phyloP scores from a whole-genome alignment of 2,888 invertebrate species.

The Macaria liturata region DNA sequence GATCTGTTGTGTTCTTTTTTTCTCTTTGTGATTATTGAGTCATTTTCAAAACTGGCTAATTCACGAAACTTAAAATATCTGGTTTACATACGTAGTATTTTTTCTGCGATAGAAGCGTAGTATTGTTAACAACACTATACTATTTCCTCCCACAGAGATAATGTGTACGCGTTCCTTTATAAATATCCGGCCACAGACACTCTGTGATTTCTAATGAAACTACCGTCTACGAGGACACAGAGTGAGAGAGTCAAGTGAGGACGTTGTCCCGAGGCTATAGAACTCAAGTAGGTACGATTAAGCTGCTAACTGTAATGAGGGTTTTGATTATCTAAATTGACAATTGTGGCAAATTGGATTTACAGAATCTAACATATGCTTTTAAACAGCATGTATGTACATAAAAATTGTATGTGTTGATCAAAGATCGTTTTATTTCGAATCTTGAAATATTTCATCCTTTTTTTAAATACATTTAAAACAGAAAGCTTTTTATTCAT shows the following conservation, averaged over 20 bases:
- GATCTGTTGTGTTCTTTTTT: too few species aligned
- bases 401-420: too few species aligned
- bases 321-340: slow-evolving; percentile 32
- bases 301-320: slow-evolving; percentile 25
- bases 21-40: too few species aligned
- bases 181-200: slow-evolving; percentile 13
- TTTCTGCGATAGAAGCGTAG: not conserved
- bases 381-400: too few species aligned
- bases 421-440: too few species aligned
- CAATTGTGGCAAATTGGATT: slow-evolving; percentile 26
- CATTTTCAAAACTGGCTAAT: too few species aligned
- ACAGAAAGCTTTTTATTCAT: too few species aligned
- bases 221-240: not conserved
- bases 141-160: slow-evolving; percentile 15
- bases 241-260: slow-evolving; percentile 17
- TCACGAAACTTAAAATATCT: too few species aligned
- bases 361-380: too few species aligned
- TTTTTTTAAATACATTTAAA: too few species aligned
- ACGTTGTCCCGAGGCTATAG: slow-evolving; percentile 19
- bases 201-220: slow-evolving; percentile 29
- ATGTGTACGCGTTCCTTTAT: slow-evolving; percentile 18
- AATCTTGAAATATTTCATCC: too few species aligned
- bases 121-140: slow-evolving; percentile 15
- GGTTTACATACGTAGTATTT: too few species aligned
- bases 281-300: slow-evolving; percentile 23